A percentile compares a stretch with the other conserved stretches of the same genome.
phyloP scores from a whole-genome alignment of 2,113 vertebrate genomes.

The Otis tarda region DNA sequence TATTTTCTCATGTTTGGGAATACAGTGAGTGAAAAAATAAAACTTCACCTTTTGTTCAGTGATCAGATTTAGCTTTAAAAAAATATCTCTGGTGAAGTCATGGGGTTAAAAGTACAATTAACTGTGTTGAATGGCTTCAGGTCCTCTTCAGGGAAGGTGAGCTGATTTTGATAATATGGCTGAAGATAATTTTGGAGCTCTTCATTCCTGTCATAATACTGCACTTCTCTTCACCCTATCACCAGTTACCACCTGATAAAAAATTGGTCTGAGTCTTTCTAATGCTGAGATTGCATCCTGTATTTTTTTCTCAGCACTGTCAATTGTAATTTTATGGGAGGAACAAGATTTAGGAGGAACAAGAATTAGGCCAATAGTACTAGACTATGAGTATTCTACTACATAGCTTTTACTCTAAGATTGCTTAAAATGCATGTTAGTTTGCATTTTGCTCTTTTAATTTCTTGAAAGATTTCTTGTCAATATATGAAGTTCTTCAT shows the following conservation, averaged over 20 bases:
- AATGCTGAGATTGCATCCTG: background rate
- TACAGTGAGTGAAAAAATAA: background rate
- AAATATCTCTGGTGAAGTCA: background rate
- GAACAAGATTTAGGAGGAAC: background rate
- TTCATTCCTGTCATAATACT: background rate
- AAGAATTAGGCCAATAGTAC: background rate
- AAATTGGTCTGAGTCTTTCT: background rate
- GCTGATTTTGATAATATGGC: background rate
- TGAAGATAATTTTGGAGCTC: background rate
- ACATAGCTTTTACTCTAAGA: background rate
- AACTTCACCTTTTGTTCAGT: background rate
- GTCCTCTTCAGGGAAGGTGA: background rate
- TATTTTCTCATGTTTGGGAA: conserved; percentile 56
- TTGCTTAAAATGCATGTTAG: background rate
- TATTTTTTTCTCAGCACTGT: background rate
- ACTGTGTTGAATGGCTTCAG: background rate
- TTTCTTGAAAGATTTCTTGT: background rate
- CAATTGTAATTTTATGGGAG: background rate
- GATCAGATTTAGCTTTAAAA: background rate
- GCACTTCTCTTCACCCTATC: background rate
- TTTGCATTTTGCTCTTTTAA: background rate
- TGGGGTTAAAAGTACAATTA: background rate
- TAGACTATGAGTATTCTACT: background rate
- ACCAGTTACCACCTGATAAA: background rate
- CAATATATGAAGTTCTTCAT: background rate